Conservation (phyloP, 1,140 invertebrate species). For the Temnothorax curvispinosus region DNA sequence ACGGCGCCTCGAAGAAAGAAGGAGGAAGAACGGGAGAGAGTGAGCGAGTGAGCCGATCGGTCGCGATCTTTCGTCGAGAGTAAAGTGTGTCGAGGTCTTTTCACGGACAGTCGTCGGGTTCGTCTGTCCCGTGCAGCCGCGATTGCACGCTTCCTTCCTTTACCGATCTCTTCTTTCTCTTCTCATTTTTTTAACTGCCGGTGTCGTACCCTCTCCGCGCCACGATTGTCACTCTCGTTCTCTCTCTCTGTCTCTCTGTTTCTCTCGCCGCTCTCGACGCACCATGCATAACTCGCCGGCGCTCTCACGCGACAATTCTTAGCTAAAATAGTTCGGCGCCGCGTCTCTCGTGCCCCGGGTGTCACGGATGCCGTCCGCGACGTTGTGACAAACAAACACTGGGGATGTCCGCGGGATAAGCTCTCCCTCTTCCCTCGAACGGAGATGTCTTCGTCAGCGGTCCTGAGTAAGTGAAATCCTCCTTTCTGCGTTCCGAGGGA, state of each 20-base stretch:
- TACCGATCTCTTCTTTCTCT: constrained; percentile 32
- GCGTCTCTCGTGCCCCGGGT: constrained; percentile 14
- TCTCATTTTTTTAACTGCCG: constrained; percentile 48
- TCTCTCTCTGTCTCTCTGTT: not conserved
- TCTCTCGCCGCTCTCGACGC: constrained; percentile 55
- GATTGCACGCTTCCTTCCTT: constrained; percentile 33
- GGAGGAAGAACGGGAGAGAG: constrained; percentile 76
- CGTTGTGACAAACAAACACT: constrained; percentile 35
- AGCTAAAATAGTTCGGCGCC: constrained; percentile 64
- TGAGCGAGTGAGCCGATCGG: constrained; percentile 30
- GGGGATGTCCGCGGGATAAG: constrained; percentile 65
- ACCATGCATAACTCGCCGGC: constrained; percentile 65
- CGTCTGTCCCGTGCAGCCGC: constrained; percentile 45
- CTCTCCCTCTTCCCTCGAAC: constrained; percentile 21
- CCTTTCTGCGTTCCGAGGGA: not conserved
- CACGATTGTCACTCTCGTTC: constrained; percentile 25
- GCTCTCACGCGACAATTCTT: constrained; percentile 46
- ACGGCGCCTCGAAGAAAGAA: constrained; percentile 76
- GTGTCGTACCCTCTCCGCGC: not conserved
- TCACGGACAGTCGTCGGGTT: constrained; percentile 82
- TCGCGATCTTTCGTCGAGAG: constrained; percentile 53
- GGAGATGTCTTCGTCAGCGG: constrained; percentile 59
- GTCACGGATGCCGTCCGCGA: constrained; percentile 30
- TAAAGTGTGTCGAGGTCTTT: constrained; percentile 86
- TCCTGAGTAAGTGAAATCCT: constrained; percentile 65